Conservation (phyloP, 2,113 vertebrate genomes). For the Heterochromis multidens region DNA sequence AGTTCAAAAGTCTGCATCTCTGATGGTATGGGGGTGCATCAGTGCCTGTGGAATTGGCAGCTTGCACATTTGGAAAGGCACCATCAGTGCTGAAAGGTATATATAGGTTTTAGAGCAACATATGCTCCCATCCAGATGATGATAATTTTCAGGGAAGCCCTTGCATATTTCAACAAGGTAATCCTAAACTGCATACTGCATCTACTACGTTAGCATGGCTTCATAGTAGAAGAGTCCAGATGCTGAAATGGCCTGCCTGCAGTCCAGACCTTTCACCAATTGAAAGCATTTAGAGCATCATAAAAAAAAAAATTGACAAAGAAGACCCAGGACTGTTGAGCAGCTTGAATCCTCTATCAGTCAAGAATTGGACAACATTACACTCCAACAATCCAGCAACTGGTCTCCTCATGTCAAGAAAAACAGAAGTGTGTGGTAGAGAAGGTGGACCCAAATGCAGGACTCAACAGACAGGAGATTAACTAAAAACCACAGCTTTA, state of each 20-base stretch:
- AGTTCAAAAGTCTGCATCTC: background rate
- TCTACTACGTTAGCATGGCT: background rate
- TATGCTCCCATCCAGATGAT: background rate
- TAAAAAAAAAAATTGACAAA: too few relatives aligned
- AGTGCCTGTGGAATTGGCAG: background rate
- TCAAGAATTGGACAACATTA: too few relatives aligned
- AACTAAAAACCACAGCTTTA: too few relatives aligned
- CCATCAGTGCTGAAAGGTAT: background rate
- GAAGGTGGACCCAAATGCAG: too few relatives aligned
- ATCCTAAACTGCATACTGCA: background rate
- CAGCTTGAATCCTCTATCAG: too few relatives aligned
- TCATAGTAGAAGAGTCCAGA: background rate
- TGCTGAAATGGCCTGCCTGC: background rate
- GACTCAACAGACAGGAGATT: too few relatives aligned
- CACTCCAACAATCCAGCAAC: too few relatives aligned
- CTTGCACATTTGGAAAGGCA: background rate
- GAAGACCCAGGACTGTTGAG: too few relatives aligned
- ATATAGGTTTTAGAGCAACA: background rate
- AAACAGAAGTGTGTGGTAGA: too few relatives aligned
- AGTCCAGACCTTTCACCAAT: background rate
- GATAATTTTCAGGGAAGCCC: background rate
- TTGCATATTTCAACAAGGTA: background rate
- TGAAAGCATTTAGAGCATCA: background rate
- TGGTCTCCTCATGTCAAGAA: too few relatives aligned
- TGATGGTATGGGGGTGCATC: background rate